These are phyloP conservation scores for Aromia moschata DNA, from an alignment of 2,888 invertebrate species.

Conservation along the genomic window DNA sequence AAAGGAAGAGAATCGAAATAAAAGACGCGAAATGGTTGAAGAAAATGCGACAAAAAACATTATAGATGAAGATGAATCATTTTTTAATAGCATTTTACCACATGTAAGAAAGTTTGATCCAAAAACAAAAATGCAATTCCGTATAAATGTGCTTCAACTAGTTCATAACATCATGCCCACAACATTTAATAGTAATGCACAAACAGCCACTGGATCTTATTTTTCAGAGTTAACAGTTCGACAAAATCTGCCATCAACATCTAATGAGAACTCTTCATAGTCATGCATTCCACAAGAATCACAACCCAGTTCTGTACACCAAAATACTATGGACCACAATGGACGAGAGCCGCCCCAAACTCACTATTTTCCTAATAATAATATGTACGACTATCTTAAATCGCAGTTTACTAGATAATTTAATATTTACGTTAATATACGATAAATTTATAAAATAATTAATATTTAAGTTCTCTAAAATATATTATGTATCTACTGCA, in stretches of 20 bases:
- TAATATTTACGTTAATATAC: not conserved
- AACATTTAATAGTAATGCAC: not conserved
- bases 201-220: not conserved
- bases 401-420: not conserved
- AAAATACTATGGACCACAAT: not conserved
- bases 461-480: not conserved
- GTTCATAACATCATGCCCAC: conserved; percentile 1
- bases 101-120: not conserved
- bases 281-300: not conserved
- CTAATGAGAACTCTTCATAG: not conserved
- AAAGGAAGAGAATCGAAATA: conserved; percentile 19
- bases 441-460: not conserved
- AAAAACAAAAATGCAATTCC: conserved; percentile 10
- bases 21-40: conserved; percentile 16
- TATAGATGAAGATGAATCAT: conserved; percentile 10
- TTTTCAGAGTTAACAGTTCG: not conserved
- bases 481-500: no score
- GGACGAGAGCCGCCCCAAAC: not conserved
- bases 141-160: not conserved
- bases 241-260: not conserved
- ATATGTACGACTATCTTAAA: not conserved
- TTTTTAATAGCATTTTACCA: conserved; percentile 19
- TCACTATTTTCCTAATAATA: not conserved
- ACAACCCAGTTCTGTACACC: not conserved
- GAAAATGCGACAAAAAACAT: conserved; percentile 6